Evolutionary conservation across 2,113 vertebrate genomes (phyloP).

Genomic region (Sphyrna mokarran): DNA sequence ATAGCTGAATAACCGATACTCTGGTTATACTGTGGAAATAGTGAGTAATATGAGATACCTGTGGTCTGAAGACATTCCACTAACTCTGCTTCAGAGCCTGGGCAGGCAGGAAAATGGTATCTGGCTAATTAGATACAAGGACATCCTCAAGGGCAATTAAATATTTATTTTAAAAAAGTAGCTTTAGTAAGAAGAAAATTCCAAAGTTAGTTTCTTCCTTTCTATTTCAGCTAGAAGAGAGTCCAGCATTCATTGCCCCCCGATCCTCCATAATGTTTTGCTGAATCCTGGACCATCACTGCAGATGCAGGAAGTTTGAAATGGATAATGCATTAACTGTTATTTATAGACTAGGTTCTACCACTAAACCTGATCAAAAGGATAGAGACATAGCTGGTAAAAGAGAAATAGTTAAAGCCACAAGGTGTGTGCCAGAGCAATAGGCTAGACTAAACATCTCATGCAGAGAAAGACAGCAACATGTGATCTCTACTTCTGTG

Average conservation of each 20-base stretch:
- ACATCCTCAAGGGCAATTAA: not conserved
- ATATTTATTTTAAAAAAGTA: not conserved
- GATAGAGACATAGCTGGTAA: not conserved
- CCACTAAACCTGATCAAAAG: not conserved
- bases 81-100: not conserved
- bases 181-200: not conserved
- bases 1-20: not conserved
- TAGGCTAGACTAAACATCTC: not conserved
- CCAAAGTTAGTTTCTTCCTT: not conserved
- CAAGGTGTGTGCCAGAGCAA: not conserved
- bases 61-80: not conserved
- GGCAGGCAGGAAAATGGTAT: not conserved
- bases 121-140: not conserved
- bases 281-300: not conserved
- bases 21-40: not conserved
- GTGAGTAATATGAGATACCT: not conserved
- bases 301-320: not conserved
- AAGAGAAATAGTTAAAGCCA: not conserved
- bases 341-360: not conserved
- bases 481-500: not conserved
- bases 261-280: not conserved
- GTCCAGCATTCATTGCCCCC: not conserved
- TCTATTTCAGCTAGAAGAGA: not conserved
- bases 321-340: not conserved
- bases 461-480: not conserved